Conservation (phyloP, 2,797 vertebrate genomes). For the Lepilemur septentrionalis region DNA sequence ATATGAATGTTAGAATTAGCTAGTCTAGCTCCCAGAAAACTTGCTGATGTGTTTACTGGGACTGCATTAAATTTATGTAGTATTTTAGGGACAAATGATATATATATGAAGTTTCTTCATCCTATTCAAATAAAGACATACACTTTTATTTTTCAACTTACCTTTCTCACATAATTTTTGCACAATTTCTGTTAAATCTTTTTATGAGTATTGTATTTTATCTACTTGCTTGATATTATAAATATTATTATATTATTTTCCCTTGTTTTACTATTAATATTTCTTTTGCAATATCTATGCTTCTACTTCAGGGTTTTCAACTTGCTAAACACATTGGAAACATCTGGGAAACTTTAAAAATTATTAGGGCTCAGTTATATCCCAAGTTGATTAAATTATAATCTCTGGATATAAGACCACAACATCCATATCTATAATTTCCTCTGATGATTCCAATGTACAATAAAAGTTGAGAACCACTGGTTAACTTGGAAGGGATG, state of each 20-base stretch:
- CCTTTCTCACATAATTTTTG: not conserved
- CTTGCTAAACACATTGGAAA: not conserved
- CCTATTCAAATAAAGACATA: not conserved
- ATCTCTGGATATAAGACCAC: not conserved
- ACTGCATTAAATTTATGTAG: not conserved
- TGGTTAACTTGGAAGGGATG: not conserved
- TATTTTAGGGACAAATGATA: not conserved
- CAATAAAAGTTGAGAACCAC: not conserved
- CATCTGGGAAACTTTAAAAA: not conserved
- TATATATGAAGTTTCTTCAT: not conserved
- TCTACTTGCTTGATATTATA: not conserved
- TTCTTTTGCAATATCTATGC: not conserved
- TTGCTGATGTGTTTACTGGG: not conserved
- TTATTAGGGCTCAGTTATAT: not conserved
- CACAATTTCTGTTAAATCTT: not conserved
- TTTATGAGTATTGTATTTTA: not conserved
- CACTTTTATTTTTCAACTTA: not conserved
- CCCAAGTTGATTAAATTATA: not conserved
- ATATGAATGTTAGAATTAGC: not conserved
- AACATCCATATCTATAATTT: not conserved
- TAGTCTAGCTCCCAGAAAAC: not conserved
- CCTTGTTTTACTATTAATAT: not conserved
- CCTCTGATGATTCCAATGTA: not conserved
- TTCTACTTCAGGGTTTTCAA: not conserved
- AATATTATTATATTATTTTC: conserved; percentile 3